phyloP scores from a whole-genome alignment of 64 coral and sea anemone species.

The Stichodactyla helianthus region DNA sequence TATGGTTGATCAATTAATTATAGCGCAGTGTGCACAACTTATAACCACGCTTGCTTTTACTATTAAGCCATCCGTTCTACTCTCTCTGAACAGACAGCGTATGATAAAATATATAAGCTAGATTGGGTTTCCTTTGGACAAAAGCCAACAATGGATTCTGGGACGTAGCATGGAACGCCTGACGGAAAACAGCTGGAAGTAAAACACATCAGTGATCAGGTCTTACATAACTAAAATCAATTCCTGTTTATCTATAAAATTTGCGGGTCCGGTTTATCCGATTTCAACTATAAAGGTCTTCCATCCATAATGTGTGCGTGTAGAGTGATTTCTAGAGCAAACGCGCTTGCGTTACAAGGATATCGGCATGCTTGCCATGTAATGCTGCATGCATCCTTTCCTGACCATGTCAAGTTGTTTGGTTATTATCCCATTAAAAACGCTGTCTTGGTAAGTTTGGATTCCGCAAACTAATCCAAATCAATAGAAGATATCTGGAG shows the following conservation, averaged over 20 bases:
- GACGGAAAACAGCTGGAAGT: background rate
- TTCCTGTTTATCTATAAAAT: background rate
- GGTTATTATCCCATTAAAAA: constrained; percentile 48
- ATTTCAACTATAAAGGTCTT: background rate
- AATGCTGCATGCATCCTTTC: constrained; percentile 44
- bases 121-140: background rate
- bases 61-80: no score
- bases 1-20: no score
- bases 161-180: background rate
- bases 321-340: constrained; percentile 43
- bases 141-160: background rate
- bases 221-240: background rate
- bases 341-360: constrained; percentile 42
- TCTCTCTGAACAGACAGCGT: no score
- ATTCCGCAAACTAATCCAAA: background rate
- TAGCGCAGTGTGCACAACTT: no score
- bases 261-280: background rate
- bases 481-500: background rate
- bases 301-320: background rate
- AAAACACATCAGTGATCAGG: background rate
- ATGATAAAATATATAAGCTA: no score
- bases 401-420: constrained; percentile 53
- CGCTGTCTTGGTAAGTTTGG: constrained; percentile 53
- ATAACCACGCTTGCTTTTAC: no score
- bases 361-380: constrained; percentile 67